Conservation (phyloP, 2,113 vertebrate species). For the Nothoprocta perdicaria region DNA sequence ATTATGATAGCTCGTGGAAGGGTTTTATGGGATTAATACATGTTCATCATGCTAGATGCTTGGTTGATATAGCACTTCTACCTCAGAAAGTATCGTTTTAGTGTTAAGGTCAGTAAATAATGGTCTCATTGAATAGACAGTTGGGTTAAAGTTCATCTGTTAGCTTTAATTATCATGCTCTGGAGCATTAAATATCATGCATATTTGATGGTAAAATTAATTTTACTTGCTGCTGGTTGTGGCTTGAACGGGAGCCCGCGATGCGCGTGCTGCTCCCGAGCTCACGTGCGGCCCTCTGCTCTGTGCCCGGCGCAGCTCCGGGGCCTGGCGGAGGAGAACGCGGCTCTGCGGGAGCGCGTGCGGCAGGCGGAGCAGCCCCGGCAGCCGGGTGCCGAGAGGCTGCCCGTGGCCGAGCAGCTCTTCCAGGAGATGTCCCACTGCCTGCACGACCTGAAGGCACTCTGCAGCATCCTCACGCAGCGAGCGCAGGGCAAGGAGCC, state of each 20-base stretch:
- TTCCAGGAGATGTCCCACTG: slow-evolving; percentile 94
- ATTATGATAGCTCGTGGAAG: background rate
- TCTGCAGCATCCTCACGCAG: slow-evolving; percentile 92
- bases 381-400: slow-evolving; percentile 73
- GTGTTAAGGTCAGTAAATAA: background rate
- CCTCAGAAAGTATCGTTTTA: background rate
- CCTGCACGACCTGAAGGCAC: slow-evolving; percentile 91
- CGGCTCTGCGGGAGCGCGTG: slow-evolving; percentile 63
- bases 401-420: slow-evolving; percentile 83
- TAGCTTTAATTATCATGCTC: background rate
- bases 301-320: too few species aligned
- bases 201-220: background rate
- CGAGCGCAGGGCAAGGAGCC: slow-evolving; percentile 94
- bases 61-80: background rate
- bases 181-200: background rate
- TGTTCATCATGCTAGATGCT: background rate
- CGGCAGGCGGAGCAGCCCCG: slow-evolving; percentile 57
- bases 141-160: background rate
- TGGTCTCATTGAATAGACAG: background rate
- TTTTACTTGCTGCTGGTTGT: background rate
- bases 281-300: too few species aligned
- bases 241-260: background rate
- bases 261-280: too few species aligned
- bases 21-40: background rate
- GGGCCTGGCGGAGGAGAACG: slow-evolving; percentile 75